A percentile compares a stretch with the other conserved stretches of the same genome.
These are phyloP conservation scores for Crocuta crocuta DNA, from an alignment of 2,113 vertebrate genomes.

Conservation along the genomic window DNA sequence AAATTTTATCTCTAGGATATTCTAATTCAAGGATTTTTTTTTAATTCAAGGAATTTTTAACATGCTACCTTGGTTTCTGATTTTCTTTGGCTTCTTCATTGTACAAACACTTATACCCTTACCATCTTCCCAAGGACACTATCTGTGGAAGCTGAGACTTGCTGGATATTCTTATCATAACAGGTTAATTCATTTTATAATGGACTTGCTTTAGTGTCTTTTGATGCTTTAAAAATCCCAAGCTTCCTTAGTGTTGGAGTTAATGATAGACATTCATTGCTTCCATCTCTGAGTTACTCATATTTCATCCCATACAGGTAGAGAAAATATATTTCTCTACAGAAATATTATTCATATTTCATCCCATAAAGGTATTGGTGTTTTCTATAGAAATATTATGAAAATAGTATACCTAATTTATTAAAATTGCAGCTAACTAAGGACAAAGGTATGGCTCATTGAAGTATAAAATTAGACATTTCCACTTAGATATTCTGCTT, in stretches of 20 bases:
- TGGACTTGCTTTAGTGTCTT: neutral
- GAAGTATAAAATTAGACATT: constrained; percentile 1
- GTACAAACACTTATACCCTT: neutral
- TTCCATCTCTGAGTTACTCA: neutral
- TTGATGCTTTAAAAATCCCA: neutral
- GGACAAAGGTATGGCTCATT: neutral
- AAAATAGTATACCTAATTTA: neutral
- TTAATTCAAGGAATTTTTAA: neutral
- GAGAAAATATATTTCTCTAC: neutral
- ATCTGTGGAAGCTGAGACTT: neutral
- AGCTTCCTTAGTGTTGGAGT: neutral
- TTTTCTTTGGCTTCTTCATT: neutral
- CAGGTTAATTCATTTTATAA: neutral
- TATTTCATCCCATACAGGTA: neutral
- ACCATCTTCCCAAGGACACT: neutral
- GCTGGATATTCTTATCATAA: neutral
- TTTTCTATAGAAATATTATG: neutral
- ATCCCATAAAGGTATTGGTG: neutral
- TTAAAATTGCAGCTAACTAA: neutral
- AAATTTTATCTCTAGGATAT: neutral
- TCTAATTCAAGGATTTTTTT: neutral
- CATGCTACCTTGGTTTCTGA: neutral
- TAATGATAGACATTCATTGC: neutral
- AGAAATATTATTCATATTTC: neutral
- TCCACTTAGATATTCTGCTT: neutral